These are phyloP conservation scores for Gorilla gorilla DNA, from an alignment of 2,113 vertebrate species.

Conservation along the genomic window DNA sequence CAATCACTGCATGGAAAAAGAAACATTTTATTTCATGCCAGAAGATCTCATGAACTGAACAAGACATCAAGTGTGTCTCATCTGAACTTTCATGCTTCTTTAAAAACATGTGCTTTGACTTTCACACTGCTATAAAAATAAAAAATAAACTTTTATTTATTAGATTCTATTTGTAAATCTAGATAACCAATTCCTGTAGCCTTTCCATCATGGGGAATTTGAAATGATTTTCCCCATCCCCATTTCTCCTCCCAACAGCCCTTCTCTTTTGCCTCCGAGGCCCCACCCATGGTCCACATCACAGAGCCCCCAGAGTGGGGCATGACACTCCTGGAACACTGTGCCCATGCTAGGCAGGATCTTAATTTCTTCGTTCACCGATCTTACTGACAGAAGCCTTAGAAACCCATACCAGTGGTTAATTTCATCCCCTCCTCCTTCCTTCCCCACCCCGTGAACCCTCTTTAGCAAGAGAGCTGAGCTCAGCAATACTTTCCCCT, in stretches of 20 bases:
- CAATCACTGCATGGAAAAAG: neutral
- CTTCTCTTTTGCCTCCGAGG: neutral
- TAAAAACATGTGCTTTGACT: constrained; percentile 9
- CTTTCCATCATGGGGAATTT: neutral
- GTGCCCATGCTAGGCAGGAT: neutral
- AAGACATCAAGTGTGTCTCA: constrained; percentile 33
- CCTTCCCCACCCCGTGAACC: too few relatives aligned
- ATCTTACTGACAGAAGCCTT: neutral
- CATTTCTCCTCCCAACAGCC: neutral
- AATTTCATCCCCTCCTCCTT: neutral
- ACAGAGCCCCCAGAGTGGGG: neutral
- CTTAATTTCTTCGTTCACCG: too few relatives aligned
- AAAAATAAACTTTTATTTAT: neutral
- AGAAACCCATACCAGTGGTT: neutral
- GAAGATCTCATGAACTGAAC: constrained; percentile 55
- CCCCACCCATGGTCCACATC: too few relatives aligned
- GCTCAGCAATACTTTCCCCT: neutral
- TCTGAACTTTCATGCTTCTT: neutral
- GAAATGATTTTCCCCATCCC: neutral
- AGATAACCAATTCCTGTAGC: neutral
- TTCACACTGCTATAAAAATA: neutral
- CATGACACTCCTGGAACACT: neutral
- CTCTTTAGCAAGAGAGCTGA: neutral
- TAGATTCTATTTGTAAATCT: neutral
- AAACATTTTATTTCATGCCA: constrained; percentile 46